These are phyloP conservation scores for Alosa alosa DNA, from an alignment of 2,113 vertebrate genomes.

Conservation along the genomic window DNA sequence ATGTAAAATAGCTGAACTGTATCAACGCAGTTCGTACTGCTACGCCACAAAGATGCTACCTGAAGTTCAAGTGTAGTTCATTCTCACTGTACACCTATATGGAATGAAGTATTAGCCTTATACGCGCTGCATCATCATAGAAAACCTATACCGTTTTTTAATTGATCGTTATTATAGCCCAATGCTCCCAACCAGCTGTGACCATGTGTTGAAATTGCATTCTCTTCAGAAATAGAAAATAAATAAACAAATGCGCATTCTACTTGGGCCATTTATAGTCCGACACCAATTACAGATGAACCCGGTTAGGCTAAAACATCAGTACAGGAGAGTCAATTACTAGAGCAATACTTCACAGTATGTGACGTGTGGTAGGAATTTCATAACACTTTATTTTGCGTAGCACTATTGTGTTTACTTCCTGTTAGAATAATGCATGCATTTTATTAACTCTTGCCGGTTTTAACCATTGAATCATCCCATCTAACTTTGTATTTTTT, in stretches of 20 bases:
- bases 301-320: background rate
- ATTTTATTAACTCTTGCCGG: background rate
- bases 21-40: conserved; percentile 28
- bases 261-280: background rate
- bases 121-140: background rate
- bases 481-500: background rate
- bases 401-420: background rate
- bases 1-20: conserved; percentile 42
- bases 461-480: background rate
- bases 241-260: background rate
- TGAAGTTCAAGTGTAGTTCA: conserved; percentile 70
- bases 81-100: background rate
- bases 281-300: background rate
- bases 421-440: background rate
- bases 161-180: background rate
- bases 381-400: too few relatives aligned
- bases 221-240: background rate
- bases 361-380: too few relatives aligned
- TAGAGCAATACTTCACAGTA: too few relatives aligned
- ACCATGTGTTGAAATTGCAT: background rate
- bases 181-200: background rate
- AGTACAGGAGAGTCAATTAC: too few relatives aligned
- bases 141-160: background rate
- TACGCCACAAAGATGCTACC: conserved; percentile 38
- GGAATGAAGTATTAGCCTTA: background rate